Base-by-base conservation (phyloP, 2,113 vertebrate genomes). In the Mormoops blainvillei region DNA sequence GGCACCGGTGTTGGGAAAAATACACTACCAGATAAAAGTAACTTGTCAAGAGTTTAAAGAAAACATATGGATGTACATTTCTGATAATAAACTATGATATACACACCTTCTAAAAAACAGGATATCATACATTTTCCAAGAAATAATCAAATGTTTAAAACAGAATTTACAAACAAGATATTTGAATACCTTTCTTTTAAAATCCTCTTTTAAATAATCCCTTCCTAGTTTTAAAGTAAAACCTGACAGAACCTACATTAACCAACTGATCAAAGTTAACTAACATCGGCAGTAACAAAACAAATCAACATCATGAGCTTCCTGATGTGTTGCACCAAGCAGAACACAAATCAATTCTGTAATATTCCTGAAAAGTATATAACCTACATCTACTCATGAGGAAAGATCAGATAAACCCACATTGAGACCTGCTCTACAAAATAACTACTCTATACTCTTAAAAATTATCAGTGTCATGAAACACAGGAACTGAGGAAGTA, bases 1-100 rank as follows among this genome's bases (percentile, higher is more conserved):
- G 45, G 99, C 99, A 16, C 99, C 99, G 0, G 99, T 99, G 91
- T 99, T 99, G 12, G 99, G 99, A 85, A 99, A 99, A 91, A 99
- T 99, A 95, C 99, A 99, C 99, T 99, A 87, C 50, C 63, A 24
- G 58, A 97, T 96, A 48, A 88, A 89, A 97, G 85, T 2, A 94
- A 73, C 6, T 95, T 76, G 41, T n/a, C 70, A 96, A 88, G 20
- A 56, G 31, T 14, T 89, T 50, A 93, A 91, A 89, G 8, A 95
- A 70, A 61, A 78, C 10, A 91, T 12, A 89, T 9, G 6, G 0
- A 65, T 48, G 36, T 15, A 71, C 33, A 71, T 88, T 71, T 92
- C 41, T 89, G 7, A 89, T 19, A 80, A 68, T 50, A 2, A 63
- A 63, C 68, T 65, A 26, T 86, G 14, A 85, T 36, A 89, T 38